Evolutionary conservation across 2,113 vertebrate species (phyloP).

Genomic region (Xyliphius kryptos): DNA sequence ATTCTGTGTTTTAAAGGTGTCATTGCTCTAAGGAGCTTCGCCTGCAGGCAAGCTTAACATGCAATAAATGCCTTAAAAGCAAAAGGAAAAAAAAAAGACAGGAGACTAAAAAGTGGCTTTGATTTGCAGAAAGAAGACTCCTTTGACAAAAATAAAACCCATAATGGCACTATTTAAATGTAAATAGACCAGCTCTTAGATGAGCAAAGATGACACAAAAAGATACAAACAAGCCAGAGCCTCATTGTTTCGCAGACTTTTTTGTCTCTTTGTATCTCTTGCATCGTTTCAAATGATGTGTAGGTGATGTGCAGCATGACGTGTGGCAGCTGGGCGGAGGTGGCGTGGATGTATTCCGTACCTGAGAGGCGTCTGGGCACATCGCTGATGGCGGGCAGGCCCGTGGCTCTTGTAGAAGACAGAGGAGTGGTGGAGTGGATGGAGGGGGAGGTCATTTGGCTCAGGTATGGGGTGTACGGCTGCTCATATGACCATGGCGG

Average conservation of each 20-base stretch:
- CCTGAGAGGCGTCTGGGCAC: conserved; percentile 84
- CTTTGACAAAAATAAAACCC: conserved; percentile 9
- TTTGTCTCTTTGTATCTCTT: not conserved
- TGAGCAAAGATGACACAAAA: not conserved
- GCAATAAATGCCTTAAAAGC: conserved; percentile 9
- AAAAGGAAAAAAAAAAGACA: conserved; percentile 1
- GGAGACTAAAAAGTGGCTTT: conserved; percentile 27
- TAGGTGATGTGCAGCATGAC: not conserved
- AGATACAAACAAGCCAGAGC: not conserved
- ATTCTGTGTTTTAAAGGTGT: conserved; percentile 33
- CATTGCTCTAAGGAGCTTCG: conserved; percentile 29
- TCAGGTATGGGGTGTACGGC: conserved; percentile 83
- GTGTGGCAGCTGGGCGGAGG: not conserved
- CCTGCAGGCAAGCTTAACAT: conserved; percentile 6
- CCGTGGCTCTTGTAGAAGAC: conserved; percentile 79
- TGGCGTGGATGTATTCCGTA: conserved; percentile 43
- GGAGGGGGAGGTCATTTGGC: conserved; percentile 85
- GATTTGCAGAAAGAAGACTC: conserved; percentile 13
- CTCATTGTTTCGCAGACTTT: no score
- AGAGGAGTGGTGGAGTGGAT: conserved; percentile 85
- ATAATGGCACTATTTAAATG: conserved; percentile 13
- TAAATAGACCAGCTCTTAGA: conserved; percentile 7
- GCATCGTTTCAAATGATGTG: not conserved
- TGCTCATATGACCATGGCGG: conserved; percentile 87
- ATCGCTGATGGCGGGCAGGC: conserved; percentile 81